Base-by-base conservation (phyloP, 2,888 invertebrate species). In the Lycophotia porphyrea region DNA sequence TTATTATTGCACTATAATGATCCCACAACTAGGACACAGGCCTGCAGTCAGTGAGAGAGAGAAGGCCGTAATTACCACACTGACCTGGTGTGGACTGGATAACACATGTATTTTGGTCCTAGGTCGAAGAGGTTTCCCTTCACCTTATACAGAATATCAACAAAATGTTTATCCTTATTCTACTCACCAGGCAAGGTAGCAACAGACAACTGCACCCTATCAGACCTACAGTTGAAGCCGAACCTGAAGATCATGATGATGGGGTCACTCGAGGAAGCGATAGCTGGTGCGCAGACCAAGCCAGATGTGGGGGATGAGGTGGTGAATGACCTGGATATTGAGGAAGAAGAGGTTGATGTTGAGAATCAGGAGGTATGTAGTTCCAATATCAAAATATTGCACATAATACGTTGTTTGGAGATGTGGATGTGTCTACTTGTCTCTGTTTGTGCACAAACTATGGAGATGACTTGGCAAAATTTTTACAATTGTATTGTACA, bases 171-270 rank as follows among this genome's bases (percentile, higher is more conserved):
- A 24, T 72, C 65, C n/a, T 60, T 31, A n/a, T 24, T 24, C 0
- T 49, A 52, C 2, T 66, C 39, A 15, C 36, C 90, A 99, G 99
- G 99, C 27, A 99, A 99, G 96, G 97, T 98, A 68, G 98, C 99
- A 0, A 97, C 97, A 67, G 98, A 99, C 93, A 98, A 98, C 86
- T 97, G 98, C 86, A 97, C 97, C 66, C 95, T 99, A n/a, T 97
- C 97, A 0, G 97, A 97, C 69, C 92, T 99, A 79, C 98, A 98
- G 88, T 94, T 99, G 44, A 99, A 99, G 92, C 97, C 98, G 0
- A 98, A 98, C 74, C 98, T 98, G 85, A 99, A 99, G 94, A 97
- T 99, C 21, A 99, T 99, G 99, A 98, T 99, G 98, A 99, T 99
- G 97, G 99, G 99, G 0, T 99, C 99, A 0, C 96, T 98, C 5